phyloP scores from a whole-genome alignment of 2,888 invertebrate species.

The Platycheirus rosarum region DNA sequence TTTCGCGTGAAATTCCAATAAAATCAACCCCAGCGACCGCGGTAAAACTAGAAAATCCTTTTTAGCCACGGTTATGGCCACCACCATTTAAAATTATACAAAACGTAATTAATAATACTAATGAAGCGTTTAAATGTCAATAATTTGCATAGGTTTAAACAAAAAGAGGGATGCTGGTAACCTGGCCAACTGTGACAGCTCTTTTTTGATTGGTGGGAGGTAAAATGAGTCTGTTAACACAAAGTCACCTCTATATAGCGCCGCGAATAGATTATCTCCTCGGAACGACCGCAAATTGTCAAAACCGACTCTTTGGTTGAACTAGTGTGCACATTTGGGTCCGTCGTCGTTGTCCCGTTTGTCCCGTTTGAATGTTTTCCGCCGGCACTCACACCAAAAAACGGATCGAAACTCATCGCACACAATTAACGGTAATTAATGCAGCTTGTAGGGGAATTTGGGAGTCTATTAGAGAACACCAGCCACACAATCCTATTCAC shows the following conservation, averaged over 20 bases:
- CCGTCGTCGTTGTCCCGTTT: neutral
- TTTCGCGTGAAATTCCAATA: neutral
- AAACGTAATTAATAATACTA: constrained; percentile 67
- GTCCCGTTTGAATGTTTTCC: too few relatives aligned
- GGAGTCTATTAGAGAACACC: constrained; percentile 38
- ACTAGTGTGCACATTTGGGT: constrained; percentile 34
- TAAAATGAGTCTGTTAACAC: constrained; percentile 4
- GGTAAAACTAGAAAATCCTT: neutral
- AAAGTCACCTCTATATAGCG: constrained; percentile 1
- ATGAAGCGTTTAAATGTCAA: constrained; percentile 58
- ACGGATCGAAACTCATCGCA: constrained; percentile 61
- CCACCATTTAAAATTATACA: constrained; percentile 61
- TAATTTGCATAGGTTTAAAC: neutral
- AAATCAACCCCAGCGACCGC: neutral
- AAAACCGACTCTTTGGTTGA: constrained; percentile 53
- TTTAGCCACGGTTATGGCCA: constrained; percentile 41
- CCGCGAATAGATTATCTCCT: constrained; percentile 48
- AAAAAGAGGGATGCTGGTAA: neutral
- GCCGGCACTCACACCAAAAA: neutral
- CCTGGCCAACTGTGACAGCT: neutral
- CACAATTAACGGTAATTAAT: constrained; percentile 66
- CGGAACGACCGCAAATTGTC: constrained; percentile 54
- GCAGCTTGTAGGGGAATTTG: constrained; percentile 50
- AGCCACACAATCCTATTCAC: constrained; percentile 23
- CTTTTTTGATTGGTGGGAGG: neutral